Evolutionary conservation across 2,113 vertebrate genomes (phyloP).

Genomic region (Fregata magnificens): DNA sequence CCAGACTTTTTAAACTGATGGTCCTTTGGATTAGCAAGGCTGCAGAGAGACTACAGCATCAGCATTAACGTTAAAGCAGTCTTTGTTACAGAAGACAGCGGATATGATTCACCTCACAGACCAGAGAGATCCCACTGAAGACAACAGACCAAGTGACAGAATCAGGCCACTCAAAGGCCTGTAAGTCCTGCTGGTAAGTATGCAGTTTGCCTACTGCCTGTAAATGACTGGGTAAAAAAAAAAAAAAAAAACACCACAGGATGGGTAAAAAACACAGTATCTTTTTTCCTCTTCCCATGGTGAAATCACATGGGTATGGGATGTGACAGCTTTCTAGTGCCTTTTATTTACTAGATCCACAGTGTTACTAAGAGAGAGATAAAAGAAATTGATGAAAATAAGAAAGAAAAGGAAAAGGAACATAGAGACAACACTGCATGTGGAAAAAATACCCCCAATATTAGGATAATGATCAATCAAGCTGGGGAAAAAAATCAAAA

Average conservation of each 20-base stretch:
- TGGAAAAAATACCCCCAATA: not conserved
- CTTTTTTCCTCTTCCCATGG: not conserved
- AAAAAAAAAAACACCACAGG: not conserved
- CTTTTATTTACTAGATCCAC: not conserved
- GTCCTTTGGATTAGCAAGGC: not conserved
- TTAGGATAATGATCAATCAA: not conserved
- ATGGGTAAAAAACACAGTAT: not conserved
- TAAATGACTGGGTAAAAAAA: not conserved
- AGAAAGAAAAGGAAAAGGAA: not conserved
- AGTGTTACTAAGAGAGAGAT: not conserved
- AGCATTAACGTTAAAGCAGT: not conserved
- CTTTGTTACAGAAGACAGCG: not conserved
- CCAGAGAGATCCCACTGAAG: not conserved
- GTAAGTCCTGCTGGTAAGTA: not conserved
- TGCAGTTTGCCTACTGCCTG: not conserved
- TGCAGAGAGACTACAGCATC: not conserved
- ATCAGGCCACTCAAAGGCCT: not conserved
- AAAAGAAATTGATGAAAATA: not conserved
- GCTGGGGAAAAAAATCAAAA: not conserved
- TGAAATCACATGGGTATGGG: not conserved
- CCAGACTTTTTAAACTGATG: not conserved
- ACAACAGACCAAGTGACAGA: not conserved
- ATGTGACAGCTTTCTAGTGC: not conserved
- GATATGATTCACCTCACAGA: not conserved
- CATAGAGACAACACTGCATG: not conserved